A percentile compares a stretch with the other conserved stretches of the same genome.
These are phyloP conservation scores for Actinemys pallida DNA, from an alignment of 2,113 vertebrate genomes.

Conservation along the genomic window DNA sequence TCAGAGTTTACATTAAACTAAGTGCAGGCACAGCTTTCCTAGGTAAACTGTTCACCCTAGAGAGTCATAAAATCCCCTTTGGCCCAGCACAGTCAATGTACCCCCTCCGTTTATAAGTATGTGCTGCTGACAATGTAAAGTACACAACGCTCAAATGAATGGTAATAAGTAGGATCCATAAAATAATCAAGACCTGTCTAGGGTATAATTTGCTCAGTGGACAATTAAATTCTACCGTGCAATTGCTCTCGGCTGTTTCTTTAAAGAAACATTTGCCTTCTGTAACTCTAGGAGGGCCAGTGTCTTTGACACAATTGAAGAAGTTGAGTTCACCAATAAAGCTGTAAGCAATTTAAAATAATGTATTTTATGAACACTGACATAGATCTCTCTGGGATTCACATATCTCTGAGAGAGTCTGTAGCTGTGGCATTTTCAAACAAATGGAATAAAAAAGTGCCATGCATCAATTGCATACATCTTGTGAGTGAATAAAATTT, in stretches of 20 bases:
- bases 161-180: constrained; percentile 74
- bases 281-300: not conserved
- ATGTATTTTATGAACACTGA: not conserved
- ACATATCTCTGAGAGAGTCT: not conserved
- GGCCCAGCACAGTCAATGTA: constrained; percentile 41
- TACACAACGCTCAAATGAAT: constrained; percentile 69
- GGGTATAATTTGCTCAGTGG: constrained; percentile 65
- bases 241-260: constrained; percentile 43
- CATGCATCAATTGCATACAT: not conserved
- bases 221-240: constrained; percentile 59
- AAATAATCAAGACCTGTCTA: constrained; percentile 72
- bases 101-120: constrained; percentile 58
- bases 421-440: not conserved
- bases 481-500: not conserved
- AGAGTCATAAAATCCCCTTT: constrained; percentile 58
- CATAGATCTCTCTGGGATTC: not conserved
- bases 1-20: constrained; percentile 57
- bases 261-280: not conserved
- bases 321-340: not conserved
- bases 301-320: not conserved
- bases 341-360: not conserved
- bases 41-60: constrained; percentile 58
- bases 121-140: constrained; percentile 69
- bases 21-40: constrained; percentile 57
- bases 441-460: not conserved